Percentiles rank a stretch among this genome's conserved stretches.
Evolutionary conservation across 2,113 vertebrate species (phyloP).

Genomic region (Podilymbus podiceps): DNA sequence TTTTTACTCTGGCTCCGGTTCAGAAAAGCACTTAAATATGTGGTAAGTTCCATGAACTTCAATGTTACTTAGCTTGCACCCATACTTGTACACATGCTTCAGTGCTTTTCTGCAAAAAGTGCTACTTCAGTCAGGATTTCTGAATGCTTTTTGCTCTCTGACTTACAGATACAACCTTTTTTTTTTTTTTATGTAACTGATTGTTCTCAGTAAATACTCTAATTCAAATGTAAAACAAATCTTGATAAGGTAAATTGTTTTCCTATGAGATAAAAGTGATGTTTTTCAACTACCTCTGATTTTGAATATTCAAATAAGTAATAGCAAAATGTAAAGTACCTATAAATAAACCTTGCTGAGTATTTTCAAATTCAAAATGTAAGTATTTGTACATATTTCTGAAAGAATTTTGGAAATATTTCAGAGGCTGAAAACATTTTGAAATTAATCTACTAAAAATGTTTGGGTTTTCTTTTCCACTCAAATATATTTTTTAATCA

Average conservation of each 20-base stretch:
- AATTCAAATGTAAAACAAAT: not conserved
- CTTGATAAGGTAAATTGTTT: not conserved
- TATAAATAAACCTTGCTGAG: not conserved
- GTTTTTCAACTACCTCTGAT: not conserved
- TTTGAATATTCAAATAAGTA: not conserved
- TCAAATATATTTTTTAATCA: not conserved
- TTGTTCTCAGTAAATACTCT: not conserved
- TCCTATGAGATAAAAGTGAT: not conserved
- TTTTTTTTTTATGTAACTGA: too few species aligned
- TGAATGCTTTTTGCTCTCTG: not conserved
- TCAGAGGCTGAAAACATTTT: not conserved
- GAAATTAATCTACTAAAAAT: not conserved
- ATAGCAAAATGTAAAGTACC: not conserved
- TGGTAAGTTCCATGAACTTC: not conserved
- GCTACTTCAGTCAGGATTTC: not conserved
- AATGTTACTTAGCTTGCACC: not conserved
- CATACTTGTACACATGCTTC: not conserved
- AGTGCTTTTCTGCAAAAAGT: not conserved
- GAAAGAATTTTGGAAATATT: not conserved
- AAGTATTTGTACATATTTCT: not conserved
- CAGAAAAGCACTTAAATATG: not conserved
- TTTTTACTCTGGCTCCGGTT: not conserved
- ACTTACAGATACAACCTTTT: not conserved
- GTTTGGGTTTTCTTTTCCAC: not conserved
- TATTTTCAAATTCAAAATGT: not conserved